Evolutionary conservation across 2,113 vertebrate species (phyloP), one percentile per base, ranked within the genome.

Genomic region (Martes martes): DNA sequence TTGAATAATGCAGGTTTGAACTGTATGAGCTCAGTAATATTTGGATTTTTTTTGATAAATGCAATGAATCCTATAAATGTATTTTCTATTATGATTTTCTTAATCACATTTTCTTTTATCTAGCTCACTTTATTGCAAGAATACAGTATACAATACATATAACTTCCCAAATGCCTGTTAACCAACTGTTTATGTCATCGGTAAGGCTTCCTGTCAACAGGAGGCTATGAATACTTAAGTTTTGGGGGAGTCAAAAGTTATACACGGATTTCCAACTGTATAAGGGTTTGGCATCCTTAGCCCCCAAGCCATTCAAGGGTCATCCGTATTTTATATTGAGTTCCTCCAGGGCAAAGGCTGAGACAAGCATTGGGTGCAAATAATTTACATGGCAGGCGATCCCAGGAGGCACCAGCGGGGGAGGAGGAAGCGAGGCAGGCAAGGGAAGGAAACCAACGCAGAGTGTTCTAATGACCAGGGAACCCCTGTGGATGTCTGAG

Each of bases 401-500:
- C 28, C 39, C 69, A 65, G 57, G 28, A 78, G 19, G 73, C 7
- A 5, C 50, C 24, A 24, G 8, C 0, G 26, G 16, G 47, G 6
- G 45, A 42, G 28, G 6, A 1, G 57, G 15, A 36, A 73, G 33
- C 11, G 19, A 69, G n/a, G 28, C 11, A 18, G 23, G 23, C 69
- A 76, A 15, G 26, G 7, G 42, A 31, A 80, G 78, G 39, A 47
- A 88, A 42, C 26, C 88, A 55, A 13, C 0, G 2, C 52, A 42
- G 61, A 31, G 39, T 19, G 3, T 57, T 14, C 26, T 67, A 0
- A 26, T 4, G 11, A 71, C 31, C 31, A 31, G 80, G 50, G 59
- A 26, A 52, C 7, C n/a, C 42, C 63, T 8, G 6, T 3, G 47
- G 33, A 26, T 52, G 23, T 4, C 5, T 0, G 2, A 39, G 39